These are phyloP conservation scores for Eupeodes luniger DNA, from an alignment of 2,888 invertebrate genomes.

Conservation along the genomic window DNA sequence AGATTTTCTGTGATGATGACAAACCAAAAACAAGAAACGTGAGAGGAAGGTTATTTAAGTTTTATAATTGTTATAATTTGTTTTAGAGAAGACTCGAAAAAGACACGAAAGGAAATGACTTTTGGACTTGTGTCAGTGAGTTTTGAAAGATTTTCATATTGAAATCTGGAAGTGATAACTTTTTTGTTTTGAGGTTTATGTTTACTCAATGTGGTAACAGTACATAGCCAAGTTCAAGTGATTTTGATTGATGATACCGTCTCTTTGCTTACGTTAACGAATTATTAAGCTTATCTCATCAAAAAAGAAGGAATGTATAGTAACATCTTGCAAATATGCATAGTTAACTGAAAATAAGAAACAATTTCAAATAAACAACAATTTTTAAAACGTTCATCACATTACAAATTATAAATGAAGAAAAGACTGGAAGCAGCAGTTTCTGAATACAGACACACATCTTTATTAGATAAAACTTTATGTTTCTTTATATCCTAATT, in stretches of 20 bases:
- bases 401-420: too few relatives aligned
- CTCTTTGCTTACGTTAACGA: too few relatives aligned
- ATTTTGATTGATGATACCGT: background rate
- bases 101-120: background rate
- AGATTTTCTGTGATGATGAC: background rate
- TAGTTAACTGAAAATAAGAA: too few relatives aligned
- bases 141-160: slow-evolving; percentile 7
- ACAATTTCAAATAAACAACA: too few relatives aligned
- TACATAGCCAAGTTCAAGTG: background rate
- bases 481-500: too few relatives aligned
- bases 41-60: slow-evolving; percentile 43
- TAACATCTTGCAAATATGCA: too few relatives aligned
- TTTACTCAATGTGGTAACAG: background rate
- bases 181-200: background rate
- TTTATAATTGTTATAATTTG: slow-evolving; percentile 55
- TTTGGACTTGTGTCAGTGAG: slow-evolving; percentile 7
- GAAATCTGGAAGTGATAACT: slow-evolving; percentile 1
- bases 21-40: background rate
- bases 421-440: too few relatives aligned
- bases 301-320: too few relatives aligned
- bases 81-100: slow-evolving; percentile 28
- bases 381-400: too few relatives aligned
- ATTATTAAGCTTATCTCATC: too few relatives aligned
- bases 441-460: too few relatives aligned
- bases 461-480: too few relatives aligned